These are phyloP conservation scores for Pampusana beccarii DNA, from an alignment of 2,113 vertebrate genomes.

Conservation along the genomic window DNA sequence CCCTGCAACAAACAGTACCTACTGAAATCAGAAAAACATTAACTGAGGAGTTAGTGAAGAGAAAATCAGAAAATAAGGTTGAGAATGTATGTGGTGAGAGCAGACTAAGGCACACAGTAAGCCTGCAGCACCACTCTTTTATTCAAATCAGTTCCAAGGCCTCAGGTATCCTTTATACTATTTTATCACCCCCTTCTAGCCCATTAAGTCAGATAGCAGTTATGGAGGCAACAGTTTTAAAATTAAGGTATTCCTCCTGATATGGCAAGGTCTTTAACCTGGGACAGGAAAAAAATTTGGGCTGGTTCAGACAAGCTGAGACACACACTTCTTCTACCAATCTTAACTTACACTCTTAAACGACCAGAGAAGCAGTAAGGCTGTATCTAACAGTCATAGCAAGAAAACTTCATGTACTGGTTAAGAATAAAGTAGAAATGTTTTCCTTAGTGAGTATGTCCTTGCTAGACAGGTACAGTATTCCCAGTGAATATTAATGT, in stretches of 20 bases:
- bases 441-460: background rate
- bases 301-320: background rate
- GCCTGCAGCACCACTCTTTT: background rate
- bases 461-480: background rate
- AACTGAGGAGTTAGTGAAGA: background rate
- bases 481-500: background rate
- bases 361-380: background rate
- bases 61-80: background rate
- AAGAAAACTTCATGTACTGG: background rate
- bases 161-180: background rate
- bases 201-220: background rate
- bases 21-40: background rate
- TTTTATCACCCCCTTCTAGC: background rate
- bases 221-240: background rate
- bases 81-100: background rate
- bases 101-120: background rate
- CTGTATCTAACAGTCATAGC: background rate
- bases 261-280: background rate
- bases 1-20: background rate
- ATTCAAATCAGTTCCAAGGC: background rate
- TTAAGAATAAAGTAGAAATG: background rate
- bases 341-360: background rate
- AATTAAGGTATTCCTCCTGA: background rate
- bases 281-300: accelerated
- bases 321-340: background rate